Base-by-base conservation (phyloP, 2,888 invertebrate species). In the Ormyrus labotus region DNA sequence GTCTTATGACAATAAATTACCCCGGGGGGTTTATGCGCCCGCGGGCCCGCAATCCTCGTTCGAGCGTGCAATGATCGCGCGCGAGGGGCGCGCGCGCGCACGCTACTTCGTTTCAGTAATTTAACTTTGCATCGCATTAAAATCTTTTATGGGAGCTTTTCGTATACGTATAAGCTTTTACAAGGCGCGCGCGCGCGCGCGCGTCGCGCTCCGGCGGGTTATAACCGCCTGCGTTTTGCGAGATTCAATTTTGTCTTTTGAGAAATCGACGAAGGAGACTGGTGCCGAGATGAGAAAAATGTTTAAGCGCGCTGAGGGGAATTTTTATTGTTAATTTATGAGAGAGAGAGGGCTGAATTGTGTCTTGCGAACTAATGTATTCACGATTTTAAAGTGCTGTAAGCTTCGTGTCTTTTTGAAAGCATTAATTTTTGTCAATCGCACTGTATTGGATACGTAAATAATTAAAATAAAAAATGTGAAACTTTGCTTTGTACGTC, bases 1-100 rank as follows among this genome's bases (percentile, higher is more conserved):
- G 65, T 80, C 75, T 71, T 80, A 70, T 70, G 74, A 71, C 75
- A 51, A 75, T 75, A 80, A 75, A 75, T 80, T 74, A 74, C 34
- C 34, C 19, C 11, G 19, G 63, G 67, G 19, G 63, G 67, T 79
- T 73, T 79, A 79, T 79, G 72, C 45, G 34, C 58, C 9, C 11
- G 51, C 10, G 67, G 19, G 48, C 71, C 6, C 45, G 50, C 53
- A 8, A 3, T 10, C 9, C 47, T 11, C 68, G 13, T 74, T 57
- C 6, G n/a, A 10, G 45, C 6, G 58, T 61, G 53, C 67, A 70
- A 79, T 79, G 53, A 79, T 79, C 73, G 58, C 58, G 58, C 74
- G 19, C 19, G 19, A 19, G 19, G 19, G 19, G 58, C 58, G 58
- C 73, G 58, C 58, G 58, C 13, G 19, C 19, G 19, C 19, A 19